phyloP scores from a whole-genome alignment of 2,797 vertebrate genomes.

The Sternotherus odoratus region DNA sequence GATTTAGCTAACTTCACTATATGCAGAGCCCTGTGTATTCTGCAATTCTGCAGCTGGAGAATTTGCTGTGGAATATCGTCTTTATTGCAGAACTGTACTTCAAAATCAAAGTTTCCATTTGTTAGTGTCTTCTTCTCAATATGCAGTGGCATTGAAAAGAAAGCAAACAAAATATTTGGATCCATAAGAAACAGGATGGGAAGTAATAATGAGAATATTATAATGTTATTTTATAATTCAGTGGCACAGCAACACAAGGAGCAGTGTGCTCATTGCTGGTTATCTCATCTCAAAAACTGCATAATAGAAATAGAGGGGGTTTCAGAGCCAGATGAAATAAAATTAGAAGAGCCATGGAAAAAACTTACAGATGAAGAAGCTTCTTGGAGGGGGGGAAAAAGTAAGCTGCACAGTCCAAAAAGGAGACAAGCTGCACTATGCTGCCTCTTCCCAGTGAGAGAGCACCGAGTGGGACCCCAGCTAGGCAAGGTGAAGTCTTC shows the following conservation, averaged over 20 bases:
- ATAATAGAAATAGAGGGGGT: neutral
- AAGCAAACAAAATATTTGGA: no score
- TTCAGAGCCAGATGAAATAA: neutral
- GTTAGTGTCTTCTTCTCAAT: no score
- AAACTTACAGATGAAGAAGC: neutral
- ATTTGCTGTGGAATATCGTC: neutral
- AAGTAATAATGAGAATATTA: no score
- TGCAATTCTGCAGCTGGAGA: neutral
- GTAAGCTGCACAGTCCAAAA: neutral
- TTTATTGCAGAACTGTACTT: neutral
- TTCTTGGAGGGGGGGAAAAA: neutral
- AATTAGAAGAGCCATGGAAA: neutral
- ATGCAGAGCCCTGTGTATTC: neutral
- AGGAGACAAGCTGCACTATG: neutral
- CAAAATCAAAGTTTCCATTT: no score
- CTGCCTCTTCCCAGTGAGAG: neutral
- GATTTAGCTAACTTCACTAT: neutral
- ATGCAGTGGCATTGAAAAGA: no score
- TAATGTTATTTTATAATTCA: no score
- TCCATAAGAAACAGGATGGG: no score
- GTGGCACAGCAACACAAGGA: neutral
- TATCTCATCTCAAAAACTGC: neutral
- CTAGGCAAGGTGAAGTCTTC: neutral
- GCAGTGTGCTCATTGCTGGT: neutral
- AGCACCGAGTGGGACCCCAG: neutral